Conservation (phyloP, 2,797 vertebrate species). For the Danio choprae region DNA sequence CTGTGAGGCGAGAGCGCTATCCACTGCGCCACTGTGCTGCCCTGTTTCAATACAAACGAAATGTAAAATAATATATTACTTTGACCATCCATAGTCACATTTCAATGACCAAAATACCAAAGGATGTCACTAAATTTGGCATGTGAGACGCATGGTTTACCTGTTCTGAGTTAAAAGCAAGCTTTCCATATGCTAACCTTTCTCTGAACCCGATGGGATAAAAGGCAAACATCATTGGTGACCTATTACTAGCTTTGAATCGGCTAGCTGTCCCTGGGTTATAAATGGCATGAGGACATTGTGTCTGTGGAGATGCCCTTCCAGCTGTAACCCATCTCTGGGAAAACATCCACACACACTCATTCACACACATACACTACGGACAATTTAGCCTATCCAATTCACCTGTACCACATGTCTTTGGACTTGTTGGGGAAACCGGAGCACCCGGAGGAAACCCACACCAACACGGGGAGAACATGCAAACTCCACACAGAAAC, state of each 20-base stretch:
- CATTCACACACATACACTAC: no score
- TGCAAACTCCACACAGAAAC: no score
- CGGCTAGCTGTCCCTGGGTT: background rate
- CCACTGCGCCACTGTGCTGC: no score
- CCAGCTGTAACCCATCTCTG: no score
- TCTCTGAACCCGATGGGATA: constrained; percentile 9
- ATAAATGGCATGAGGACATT: constrained; percentile 27
- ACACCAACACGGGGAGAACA: no score
- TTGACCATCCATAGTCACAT: background rate
- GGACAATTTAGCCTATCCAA: no score
- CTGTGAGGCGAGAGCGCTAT: no score
- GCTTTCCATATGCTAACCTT: constrained; percentile 1
- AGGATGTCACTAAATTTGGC: background rate
- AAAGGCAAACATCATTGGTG: constrained; percentile 23
- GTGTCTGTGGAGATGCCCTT: background rate
- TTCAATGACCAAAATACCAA: background rate
- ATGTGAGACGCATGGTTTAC: background rate
- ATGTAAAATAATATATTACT: background rate
- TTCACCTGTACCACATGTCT: no score
- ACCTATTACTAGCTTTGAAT: constrained; percentile 47
- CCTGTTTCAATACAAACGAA: background rate
- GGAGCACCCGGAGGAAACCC: no score
- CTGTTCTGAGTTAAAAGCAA: constrained; percentile 36
- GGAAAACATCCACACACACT: no score
- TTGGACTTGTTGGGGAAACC: no score